Percentiles rank a stretch among this genome's conserved stretches.
phyloP scores from a whole-genome alignment of 2,888 invertebrate species.

The Pediacus dermestoides region DNA sequence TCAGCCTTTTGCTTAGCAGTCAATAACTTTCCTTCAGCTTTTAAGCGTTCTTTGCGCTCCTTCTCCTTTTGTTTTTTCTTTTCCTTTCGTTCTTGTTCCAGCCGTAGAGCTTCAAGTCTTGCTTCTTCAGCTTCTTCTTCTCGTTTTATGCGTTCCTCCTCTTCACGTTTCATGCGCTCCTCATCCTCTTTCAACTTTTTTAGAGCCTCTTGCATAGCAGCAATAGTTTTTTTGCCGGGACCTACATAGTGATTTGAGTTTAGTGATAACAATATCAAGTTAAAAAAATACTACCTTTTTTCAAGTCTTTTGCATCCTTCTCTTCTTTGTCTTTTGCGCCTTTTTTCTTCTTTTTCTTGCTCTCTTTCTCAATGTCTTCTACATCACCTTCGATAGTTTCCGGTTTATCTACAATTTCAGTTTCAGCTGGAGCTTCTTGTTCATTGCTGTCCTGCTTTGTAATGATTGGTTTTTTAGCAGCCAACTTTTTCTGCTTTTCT shows the following conservation, averaged over 20 bases:
- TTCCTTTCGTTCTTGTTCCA: constrained; percentile 79
- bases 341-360: constrained; percentile 39
- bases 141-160: constrained; percentile 81
- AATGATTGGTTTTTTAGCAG: constrained; percentile 56
- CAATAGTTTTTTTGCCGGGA: constrained; percentile 80
- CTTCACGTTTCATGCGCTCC: constrained; percentile 67
- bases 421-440: constrained; percentile 8
- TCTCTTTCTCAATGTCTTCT: constrained; percentile 27
- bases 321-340: constrained; percentile 36
- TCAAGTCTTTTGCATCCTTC: constrained; percentile 48
- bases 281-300: constrained; percentile 49
- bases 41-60: constrained; percentile 85
- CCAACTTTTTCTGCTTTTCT: constrained; percentile 70
- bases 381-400: constrained; percentile 51
- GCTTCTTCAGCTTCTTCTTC: constrained; percentile 75
- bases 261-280: constrained; percentile 8
- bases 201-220: constrained; percentile 89
- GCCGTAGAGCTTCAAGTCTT: constrained; percentile 68
- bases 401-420: constrained; percentile 47
- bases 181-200: constrained; percentile 87
- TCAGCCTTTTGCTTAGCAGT: constrained; percentile 93
- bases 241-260: constrained; percentile 49
- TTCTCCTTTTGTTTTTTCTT: constrained; percentile 88
- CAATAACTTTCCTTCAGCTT: constrained; percentile 93
- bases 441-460: constrained; percentile 24